Evolutionary conservation across 2,888 invertebrate species (phyloP).

Genomic region (Drosophila mulleri): DNA sequence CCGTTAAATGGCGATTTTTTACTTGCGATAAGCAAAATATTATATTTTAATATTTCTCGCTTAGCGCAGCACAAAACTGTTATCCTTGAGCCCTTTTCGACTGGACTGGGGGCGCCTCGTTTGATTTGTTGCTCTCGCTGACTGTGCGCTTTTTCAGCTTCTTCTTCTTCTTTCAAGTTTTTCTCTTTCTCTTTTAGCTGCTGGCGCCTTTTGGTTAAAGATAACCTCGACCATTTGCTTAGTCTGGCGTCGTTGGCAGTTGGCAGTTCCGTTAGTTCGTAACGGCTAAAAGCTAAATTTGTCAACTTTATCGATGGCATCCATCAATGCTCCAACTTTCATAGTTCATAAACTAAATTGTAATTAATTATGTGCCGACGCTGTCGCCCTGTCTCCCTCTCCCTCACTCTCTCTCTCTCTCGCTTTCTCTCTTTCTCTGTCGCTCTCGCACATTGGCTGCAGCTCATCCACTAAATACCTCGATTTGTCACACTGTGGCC

Average conservation of each 20-base stretch:
- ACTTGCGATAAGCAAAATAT: constrained; percentile 73
- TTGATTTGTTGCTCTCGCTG: constrained; percentile 69
- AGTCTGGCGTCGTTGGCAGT: constrained; percentile 32
- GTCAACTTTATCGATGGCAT: constrained; percentile 73
- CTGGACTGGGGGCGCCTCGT: constrained; percentile 9
- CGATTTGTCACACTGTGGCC: constrained; percentile 63
- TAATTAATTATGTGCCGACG: constrained; percentile 74
- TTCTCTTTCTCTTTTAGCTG: constrained; percentile 9
- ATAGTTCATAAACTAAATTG: constrained; percentile 75
- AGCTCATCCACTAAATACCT: constrained; percentile 48
- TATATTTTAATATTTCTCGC: constrained; percentile 80
- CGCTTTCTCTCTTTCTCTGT: not conserved
- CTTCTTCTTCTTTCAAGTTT: not conserved
- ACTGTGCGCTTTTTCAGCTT: constrained; percentile 50
- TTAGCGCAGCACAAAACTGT: constrained; percentile 67
- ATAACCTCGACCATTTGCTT: constrained; percentile 33
- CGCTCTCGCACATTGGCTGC: not conserved
- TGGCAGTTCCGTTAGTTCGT: constrained; percentile 29
- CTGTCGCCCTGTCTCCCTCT: not conserved
- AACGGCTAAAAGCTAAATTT: constrained; percentile 72
- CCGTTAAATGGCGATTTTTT: constrained; percentile 77
- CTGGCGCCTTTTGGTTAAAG: constrained; percentile 22
- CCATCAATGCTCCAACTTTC: constrained; percentile 61
- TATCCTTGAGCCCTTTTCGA: constrained; percentile 44
- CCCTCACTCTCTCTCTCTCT: not conserved